phyloP scores from a whole-genome alignment of 2,888 invertebrate species.

The Melanophora roralis region DNA sequence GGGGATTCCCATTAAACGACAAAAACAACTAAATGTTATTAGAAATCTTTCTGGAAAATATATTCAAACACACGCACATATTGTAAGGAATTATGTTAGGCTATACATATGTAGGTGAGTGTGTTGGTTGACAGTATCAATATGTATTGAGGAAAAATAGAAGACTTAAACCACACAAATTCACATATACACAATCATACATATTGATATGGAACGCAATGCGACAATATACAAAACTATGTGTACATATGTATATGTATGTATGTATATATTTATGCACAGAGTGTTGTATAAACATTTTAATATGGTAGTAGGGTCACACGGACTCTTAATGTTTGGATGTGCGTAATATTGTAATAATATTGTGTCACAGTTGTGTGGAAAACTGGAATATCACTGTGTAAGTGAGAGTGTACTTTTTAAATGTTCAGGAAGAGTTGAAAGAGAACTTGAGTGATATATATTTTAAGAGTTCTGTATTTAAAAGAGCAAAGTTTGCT shows the following conservation, averaged over 20 bases:
- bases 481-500: conserved; percentile 23
- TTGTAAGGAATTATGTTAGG: no score
- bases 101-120: no score
- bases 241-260: no score
- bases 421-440: no score
- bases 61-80: conserved; percentile 16
- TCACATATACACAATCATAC: not conserved
- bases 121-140: not conserved
- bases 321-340: conserved; percentile 58
- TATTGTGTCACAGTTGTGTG: conserved; percentile 61
- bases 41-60: conserved; percentile 45
- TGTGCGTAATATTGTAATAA: conserved; percentile 67
- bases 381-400: conserved; percentile 39
- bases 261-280: not conserved
- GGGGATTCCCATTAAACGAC: conserved; percentile 25
- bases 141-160: conserved; percentile 5
- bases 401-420: not conserved
- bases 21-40: conserved; percentile 24
- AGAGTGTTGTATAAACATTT: no score
- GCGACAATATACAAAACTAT: conserved; percentile 3
- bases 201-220: not conserved
- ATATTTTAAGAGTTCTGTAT: not conserved
- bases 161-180: conserved; percentile 34
- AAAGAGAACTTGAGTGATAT: not conserved
- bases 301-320: no score